Conservation (phyloP, 2,888 invertebrate genomes). For the Smittia sp. region DNA sequence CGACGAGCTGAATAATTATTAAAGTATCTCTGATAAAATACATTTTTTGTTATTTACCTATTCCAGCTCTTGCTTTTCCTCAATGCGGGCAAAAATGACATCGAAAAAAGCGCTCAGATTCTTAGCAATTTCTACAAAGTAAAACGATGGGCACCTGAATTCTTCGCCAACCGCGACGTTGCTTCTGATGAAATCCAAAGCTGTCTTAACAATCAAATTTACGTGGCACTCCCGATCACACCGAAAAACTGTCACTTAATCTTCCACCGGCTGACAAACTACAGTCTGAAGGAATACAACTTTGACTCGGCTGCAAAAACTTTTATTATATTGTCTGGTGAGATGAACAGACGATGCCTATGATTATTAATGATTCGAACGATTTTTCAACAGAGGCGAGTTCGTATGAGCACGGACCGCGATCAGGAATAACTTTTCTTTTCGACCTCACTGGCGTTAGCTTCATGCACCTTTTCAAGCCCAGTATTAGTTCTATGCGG, state of each 20-base stretch:
- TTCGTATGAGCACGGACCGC: conserved; percentile 55
- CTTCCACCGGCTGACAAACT: conserved; percentile 22
- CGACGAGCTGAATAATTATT: too few relatives aligned
- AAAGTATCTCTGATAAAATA: neutral
- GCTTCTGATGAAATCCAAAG: conserved; percentile 50
- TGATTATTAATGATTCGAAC: too few relatives aligned
- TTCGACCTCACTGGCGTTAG: conserved; percentile 65
- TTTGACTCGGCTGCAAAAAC: conserved; percentile 29
- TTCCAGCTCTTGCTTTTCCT: conserved; percentile 25
- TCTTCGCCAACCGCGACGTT: conserved; percentile 60
- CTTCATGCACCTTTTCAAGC: conserved; percentile 58
- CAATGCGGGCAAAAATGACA: neutral
- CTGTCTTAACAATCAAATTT: conserved; percentile 47
- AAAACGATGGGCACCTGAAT: conserved; percentile 60
- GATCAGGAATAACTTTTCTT: conserved; percentile 60
- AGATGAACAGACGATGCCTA: too few relatives aligned
- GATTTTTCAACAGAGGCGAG: neutral
- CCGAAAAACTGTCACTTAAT: conserved; percentile 10
- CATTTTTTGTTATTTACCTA: neutral
- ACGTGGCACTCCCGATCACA: conserved; percentile 7
- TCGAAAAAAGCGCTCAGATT: conserved; percentile 48
- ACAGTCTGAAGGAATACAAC: neutral
- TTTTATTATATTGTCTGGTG: conserved; percentile 22
- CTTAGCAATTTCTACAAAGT: conserved; percentile 56
- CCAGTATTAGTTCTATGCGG: conserved; percentile 58